Conservation (phyloP, 2,888 invertebrate species). For the Drepana falcataria region DNA sequence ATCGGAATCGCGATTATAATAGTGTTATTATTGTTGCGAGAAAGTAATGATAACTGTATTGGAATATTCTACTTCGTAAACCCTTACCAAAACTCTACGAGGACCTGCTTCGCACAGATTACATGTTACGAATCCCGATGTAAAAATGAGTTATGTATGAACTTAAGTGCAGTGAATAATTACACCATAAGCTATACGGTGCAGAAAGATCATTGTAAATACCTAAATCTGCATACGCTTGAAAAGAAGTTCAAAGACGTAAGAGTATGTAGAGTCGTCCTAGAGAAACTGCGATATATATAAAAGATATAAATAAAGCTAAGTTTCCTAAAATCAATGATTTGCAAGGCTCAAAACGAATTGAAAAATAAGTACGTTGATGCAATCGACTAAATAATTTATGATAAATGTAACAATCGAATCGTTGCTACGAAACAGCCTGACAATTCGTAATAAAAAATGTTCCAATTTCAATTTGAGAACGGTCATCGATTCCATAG, state of each 20-base stretch:
- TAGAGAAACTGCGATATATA: too few species aligned
- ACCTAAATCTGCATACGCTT: too few species aligned
- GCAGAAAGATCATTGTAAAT: too few species aligned
- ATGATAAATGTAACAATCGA: conserved; percentile 1
- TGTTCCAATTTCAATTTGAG: conserved; percentile 41
- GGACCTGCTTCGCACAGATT: too few species aligned
- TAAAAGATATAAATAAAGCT: not conserved
- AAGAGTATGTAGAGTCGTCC: too few species aligned
- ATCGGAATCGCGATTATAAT: conserved; percentile 28
- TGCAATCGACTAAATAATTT: not conserved
- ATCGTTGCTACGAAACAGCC: conserved; percentile 1
- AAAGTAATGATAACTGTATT: conserved; percentile 15
- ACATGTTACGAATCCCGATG: too few species aligned
- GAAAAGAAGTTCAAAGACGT: too few species aligned
- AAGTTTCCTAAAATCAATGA: not conserved
- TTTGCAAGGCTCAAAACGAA: not conserved
- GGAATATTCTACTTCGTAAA: too few species aligned
- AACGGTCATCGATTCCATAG: conserved; percentile 34
- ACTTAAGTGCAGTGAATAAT: too few species aligned
- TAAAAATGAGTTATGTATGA: too few species aligned
- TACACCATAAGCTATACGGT: too few species aligned
- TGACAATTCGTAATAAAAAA: conserved; percentile 15
- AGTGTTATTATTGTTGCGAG: conserved; percentile 24
- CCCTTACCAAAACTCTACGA: not conserved
- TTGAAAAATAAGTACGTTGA: not conserved